Base-by-base conservation (phyloP, 2,797 vertebrate genomes). In the Leucoraja ocellata region DNA sequence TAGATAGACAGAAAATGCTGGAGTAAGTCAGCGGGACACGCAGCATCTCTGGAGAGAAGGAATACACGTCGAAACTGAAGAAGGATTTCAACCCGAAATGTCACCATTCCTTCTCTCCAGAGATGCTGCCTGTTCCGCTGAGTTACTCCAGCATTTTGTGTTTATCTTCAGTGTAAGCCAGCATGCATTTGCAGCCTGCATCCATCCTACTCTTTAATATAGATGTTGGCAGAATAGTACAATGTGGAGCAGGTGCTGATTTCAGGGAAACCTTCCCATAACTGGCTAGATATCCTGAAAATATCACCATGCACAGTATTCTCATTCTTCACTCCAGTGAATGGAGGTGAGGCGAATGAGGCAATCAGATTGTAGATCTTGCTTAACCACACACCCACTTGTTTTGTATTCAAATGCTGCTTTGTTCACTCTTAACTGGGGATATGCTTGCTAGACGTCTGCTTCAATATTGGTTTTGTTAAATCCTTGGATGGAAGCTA, bases 351-450 rank as follows among this genome's bases (percentile, higher is more conserved):
- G 36, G 63, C 23, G 86, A 65, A 90, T 65, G 61, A 90, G 9
- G 32, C 32, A 54, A 28, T n/a, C 23, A 5, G 13, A 39, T 76
- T 46, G 11, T 68, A 74, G 39, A 14, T 91, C 10, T 58, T 54
- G 73, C 25, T 4, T 46, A 58, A 6, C 39, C 46, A 54, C 46
- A 76, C 68, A 91, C 73, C 90, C 68, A 91, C 68, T 63, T 25
- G 58, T n/a, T 63, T 58, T 91, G 90, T 58, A 92, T n/a, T 32
- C 68, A 71, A 92, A 76, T 39, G 73, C 18, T 88, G 54, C 54
- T 73, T 74, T 74, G 46, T 74, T 54, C 36, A 92, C 90, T 54
- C 18, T 28, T 23, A 71, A 76, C 73, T 73, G 46, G 39, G 46
- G 10, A 92, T 46, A 18, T 74, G 11, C 54, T 54, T 76, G 39